Evolutionary conservation across 2,888 invertebrate genomes (phyloP).

Genomic region (Clostera curtula): DNA sequence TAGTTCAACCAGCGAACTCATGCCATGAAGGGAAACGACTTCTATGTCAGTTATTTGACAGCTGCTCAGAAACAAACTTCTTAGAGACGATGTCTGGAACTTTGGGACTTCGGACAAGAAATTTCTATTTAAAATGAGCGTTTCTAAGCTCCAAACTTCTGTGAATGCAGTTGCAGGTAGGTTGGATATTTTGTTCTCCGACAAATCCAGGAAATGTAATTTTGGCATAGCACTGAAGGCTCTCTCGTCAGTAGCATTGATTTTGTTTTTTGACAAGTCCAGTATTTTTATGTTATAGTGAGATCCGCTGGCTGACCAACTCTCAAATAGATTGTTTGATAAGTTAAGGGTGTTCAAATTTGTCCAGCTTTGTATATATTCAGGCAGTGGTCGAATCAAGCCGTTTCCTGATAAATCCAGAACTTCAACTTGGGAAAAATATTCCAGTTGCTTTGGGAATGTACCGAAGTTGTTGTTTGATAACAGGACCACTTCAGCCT

Average conservation of each 20-base stretch:
- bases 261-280: slow-evolving; percentile 80
- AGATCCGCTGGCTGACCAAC: slow-evolving; percentile 41
- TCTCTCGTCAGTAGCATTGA: slow-evolving; percentile 72
- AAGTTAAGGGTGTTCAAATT: slow-evolving; percentile 74
- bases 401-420: slow-evolving; percentile 67
- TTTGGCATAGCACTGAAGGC: slow-evolving; percentile 75
- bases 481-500: slow-evolving; percentile 78
- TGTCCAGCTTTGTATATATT: slow-evolving; percentile 59
- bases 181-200: slow-evolving; percentile 78
- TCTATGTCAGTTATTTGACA: slow-evolving; percentile 77
- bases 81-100: slow-evolving; percentile 74
- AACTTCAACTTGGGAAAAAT: slow-evolving; percentile 64
- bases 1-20: slow-evolving; percentile 75
- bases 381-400: slow-evolving; percentile 56
- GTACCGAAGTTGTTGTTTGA: slow-evolving; percentile 76
- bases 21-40: slow-evolving; percentile 61
- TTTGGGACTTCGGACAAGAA: slow-evolving; percentile 74
- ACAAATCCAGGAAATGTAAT: slow-evolving; percentile 77
- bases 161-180: slow-evolving; percentile 74
- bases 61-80: slow-evolving; percentile 74
- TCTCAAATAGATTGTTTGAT: slow-evolving; percentile 69
- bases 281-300: slow-evolving; percentile 63
- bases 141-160: slow-evolving; percentile 70
- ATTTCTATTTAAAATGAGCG: slow-evolving; percentile 79
- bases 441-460: slow-evolving; percentile 69